These are phyloP conservation scores for Luidia sarsii DNA, from an alignment of 53 echinoderm and acorn worm genomes.

Conservation along the genomic window DNA sequence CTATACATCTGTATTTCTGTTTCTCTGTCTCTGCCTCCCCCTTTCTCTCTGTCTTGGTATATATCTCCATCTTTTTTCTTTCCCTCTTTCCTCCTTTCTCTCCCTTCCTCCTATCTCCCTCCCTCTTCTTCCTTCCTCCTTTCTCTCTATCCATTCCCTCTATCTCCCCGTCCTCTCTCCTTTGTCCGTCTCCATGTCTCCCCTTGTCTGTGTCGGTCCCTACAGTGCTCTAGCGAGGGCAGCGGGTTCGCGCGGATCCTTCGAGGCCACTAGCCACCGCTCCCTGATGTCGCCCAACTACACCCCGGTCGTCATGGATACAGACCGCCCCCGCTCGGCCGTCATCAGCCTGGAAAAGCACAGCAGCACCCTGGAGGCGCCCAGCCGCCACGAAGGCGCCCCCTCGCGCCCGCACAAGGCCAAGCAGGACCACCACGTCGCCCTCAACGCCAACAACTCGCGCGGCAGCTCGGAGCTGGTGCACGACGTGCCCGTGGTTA, in stretches of 20 bases:
- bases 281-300: slow-evolving; percentile 21
- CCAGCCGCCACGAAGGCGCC: slow-evolving; percentile 7
- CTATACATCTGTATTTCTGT: neutral
- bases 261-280: neutral
- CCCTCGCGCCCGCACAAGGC: neutral
- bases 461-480: slow-evolving; percentile 23
- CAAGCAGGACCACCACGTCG: neutral
- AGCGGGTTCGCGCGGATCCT: neutral
- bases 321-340: neutral
- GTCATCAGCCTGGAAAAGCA: neutral
- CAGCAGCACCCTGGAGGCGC: slow-evolving; percentile 6
- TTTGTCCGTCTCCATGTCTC: too few relatives aligned
- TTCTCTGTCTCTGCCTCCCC: too few relatives aligned
- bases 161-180: too few relatives aligned
- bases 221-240: slow-evolving; percentile 17
- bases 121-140: neutral
- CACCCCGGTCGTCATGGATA: slow-evolving; percentile 15
- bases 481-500: slow-evolving; percentile 21
- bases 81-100: too few relatives aligned
- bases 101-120: neutral
- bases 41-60: too few relatives aligned
- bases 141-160: too few relatives aligned
- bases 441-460: slow-evolving; percentile 51
- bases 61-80: too few relatives aligned
- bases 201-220: neutral